Conservation (phyloP, 2,113 vertebrate species). For the Osmerus mordax region DNA sequence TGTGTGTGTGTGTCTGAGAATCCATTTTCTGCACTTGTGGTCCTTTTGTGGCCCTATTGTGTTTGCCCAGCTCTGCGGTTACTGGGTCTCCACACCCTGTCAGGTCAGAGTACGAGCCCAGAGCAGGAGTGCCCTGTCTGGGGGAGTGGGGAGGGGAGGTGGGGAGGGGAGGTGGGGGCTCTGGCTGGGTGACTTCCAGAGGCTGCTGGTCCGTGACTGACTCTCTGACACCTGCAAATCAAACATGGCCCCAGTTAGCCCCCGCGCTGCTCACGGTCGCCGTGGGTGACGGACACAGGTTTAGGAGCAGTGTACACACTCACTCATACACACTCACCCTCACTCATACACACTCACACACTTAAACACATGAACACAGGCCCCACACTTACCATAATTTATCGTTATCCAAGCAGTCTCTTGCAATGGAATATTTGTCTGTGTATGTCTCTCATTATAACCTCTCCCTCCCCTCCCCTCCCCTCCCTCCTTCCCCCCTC, state of each 20-base stretch:
- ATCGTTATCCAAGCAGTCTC: too few relatives aligned
- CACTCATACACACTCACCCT: not conserved
- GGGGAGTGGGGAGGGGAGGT: slow-evolving; percentile 1
- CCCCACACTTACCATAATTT: not conserved
- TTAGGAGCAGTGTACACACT: not conserved
- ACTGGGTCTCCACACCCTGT: slow-evolving; percentile 6
- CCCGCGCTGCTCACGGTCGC: not conserved
- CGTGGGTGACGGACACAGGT: not conserved
- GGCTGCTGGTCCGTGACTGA: not conserved
- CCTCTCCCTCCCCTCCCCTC: not conserved
- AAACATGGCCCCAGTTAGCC: not conserved
- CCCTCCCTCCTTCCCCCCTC: not conserved
- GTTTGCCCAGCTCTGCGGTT: slow-evolving; percentile 6
- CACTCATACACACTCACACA: not conserved
- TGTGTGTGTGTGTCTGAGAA: slow-evolving; percentile 5
- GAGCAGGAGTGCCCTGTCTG: slow-evolving; percentile 8
- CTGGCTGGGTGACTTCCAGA: not conserved
- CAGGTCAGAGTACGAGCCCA: slow-evolving; percentile 8
- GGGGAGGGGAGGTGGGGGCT: not conserved
- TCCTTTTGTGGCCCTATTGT: slow-evolving; percentile 21
- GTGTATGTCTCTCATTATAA: not conserved
- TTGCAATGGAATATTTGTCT: not conserved
- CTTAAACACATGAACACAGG: not conserved
- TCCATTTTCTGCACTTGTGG: slow-evolving; percentile 19
- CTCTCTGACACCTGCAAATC: not conserved